Percentiles rank a stretch among this genome's conserved stretches.
phyloP scores from a whole-genome alignment of 2,113 vertebrate species.

The Agapornis roseicollis region DNA sequence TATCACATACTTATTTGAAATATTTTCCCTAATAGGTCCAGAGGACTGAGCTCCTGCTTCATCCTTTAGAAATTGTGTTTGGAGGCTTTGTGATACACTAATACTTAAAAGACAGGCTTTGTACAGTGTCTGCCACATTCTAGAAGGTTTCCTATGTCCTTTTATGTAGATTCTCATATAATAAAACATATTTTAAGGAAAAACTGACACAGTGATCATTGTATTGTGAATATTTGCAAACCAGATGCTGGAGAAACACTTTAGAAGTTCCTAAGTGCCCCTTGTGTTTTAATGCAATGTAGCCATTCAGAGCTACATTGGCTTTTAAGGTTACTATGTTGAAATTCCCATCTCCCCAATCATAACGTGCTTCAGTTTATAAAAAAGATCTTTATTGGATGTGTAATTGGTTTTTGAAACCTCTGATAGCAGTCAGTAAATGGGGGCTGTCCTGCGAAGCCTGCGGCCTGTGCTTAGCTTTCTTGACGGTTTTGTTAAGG shows the following conservation, averaged over 20 bases:
- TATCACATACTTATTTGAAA: rapidly evolving
- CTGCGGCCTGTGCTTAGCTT: neutral
- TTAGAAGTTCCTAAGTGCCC: neutral
- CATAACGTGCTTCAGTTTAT: neutral
- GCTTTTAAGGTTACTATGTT: neutral
- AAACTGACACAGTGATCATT: neutral
- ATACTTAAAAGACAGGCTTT: neutral
- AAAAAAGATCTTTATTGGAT: neutral
- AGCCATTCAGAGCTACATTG: neutral
- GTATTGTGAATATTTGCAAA: neutral
- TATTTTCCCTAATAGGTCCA: neutral
- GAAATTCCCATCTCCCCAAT: neutral
- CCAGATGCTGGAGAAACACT: neutral
- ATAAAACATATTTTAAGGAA: neutral
- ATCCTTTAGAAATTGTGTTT: neutral
- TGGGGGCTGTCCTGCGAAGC: neutral
- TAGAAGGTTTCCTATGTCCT: neutral
- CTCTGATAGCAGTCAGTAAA: neutral
- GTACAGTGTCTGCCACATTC: neutral
- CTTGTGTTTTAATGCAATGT: neutral
- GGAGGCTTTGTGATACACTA: neutral
- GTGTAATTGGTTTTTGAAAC: rapidly evolving
- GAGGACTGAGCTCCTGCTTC: neutral
- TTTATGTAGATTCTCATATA: neutral
- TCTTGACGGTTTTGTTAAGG: neutral